These are phyloP conservation scores for Philaenus spumarius DNA, from an alignment of 1,140 invertebrate species.

Conservation along the genomic window DNA sequence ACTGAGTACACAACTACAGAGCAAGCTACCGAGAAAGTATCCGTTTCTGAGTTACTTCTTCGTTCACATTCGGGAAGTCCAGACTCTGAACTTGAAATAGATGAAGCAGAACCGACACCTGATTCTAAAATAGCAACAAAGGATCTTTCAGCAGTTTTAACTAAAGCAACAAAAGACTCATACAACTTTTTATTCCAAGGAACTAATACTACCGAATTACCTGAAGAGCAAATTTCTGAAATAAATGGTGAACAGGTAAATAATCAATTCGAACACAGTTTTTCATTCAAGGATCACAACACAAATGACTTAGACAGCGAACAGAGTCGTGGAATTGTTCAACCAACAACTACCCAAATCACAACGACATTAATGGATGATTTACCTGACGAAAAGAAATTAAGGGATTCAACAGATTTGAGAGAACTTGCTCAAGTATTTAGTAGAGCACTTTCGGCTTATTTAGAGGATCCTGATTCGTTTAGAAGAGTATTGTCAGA, in stretches of 20 bases:
- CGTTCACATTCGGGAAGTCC: constrained; percentile 22
- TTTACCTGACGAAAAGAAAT: constrained; percentile 39
- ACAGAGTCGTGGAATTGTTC: constrained; percentile 46
- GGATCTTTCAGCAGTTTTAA: constrained; percentile 26
- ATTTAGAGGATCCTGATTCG: constrained; percentile 68
- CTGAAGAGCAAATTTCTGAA: too few species aligned
- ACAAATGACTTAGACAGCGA: constrained; percentile 51
- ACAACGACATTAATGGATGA: constrained; percentile 42
- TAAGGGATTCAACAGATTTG: constrained; percentile 42
- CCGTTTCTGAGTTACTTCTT: constrained; percentile 19
- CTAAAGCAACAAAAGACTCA: constrained; percentile 29
- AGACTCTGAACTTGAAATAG: constrained; percentile 7
- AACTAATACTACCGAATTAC: not conserved
- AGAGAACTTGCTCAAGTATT: constrained; percentile 74
- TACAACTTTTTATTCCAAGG: constrained; percentile 28
- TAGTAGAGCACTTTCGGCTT: constrained; percentile 69
- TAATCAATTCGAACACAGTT: too few species aligned
- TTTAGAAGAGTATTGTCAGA: constrained; percentile 66
- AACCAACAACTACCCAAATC: constrained; percentile 28
- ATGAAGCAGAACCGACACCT: constrained; percentile 5
- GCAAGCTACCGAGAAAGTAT: constrained; percentile 6
- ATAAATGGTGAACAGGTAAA: too few species aligned
- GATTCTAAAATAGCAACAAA: constrained; percentile 6
- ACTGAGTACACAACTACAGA: not conserved
- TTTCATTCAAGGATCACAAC: constrained; percentile 31